A percentile compares a stretch with the other conserved stretches of the same genome.
Conservation (phyloP, 2,888 invertebrate species). For the Emmelina monodactyla region DNA sequence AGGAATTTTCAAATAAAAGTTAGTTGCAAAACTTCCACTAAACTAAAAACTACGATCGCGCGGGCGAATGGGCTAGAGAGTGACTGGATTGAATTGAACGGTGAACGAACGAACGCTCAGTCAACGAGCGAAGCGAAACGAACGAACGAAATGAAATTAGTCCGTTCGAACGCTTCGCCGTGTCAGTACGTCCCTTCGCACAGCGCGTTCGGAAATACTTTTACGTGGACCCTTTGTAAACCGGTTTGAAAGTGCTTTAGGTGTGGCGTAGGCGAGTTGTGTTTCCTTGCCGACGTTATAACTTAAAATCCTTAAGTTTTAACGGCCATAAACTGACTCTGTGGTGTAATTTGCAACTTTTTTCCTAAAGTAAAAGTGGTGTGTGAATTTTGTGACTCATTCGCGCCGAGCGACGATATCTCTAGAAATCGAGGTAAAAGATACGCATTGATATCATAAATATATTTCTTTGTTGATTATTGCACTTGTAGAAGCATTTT, state of each 20-base stretch:
- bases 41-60: too few relatives aligned
- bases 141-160: too few relatives aligned
- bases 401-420: slow-evolving; percentile 1
- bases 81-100: too few relatives aligned
- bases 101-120: too few relatives aligned
- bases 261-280: slow-evolving; percentile 8
- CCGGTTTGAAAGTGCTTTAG: slow-evolving; percentile 7
- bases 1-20: too few relatives aligned
- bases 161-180: not conserved
- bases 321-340: not conserved
- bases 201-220: slow-evolving; percentile 4
- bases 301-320: too few relatives aligned
- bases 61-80: too few relatives aligned
- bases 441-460: not conserved
- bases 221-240: slow-evolving; percentile 5
- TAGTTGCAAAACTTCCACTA: too few relatives aligned
- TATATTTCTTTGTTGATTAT: too few relatives aligned
- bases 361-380: slow-evolving; percentile 1
- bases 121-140: too few relatives aligned
- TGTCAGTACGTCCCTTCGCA: not conserved
- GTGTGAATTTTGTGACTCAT: slow-evolving; percentile 1
- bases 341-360: not conserved
- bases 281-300: slow-evolving; percentile 2
- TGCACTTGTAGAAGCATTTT: too few relatives aligned
- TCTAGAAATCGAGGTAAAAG: not conserved